Evolutionary conservation across 1,140 invertebrate genomes (phyloP).

Genomic region (Eulimnadia texana): DNA sequence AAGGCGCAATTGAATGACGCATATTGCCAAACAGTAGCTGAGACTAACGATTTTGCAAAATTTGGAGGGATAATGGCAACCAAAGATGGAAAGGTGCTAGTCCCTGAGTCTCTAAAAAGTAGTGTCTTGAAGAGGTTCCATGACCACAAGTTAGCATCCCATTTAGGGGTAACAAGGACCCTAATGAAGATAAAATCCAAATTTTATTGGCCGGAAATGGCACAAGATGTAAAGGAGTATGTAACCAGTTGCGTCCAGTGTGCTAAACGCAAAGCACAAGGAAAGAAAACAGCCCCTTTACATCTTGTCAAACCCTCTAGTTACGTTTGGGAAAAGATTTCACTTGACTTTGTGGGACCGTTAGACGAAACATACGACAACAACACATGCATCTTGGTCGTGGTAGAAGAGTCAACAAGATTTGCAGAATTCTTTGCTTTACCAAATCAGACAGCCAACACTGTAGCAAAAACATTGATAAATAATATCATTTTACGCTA

Average conservation of each 20-base stretch:
- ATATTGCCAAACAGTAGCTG: not conserved
- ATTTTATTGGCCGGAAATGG: slow-evolving; percentile 17
- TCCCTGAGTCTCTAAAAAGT: slow-evolving; percentile 3
- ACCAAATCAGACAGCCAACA: not conserved
- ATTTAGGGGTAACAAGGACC: slow-evolving; percentile 18
- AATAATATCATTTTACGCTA: slow-evolving; percentile 2
- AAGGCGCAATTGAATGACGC: not conserved
- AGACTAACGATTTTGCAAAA: not conserved
- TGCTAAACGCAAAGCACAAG: slow-evolving; percentile 15
- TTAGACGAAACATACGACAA: not conserved
- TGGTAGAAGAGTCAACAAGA: not conserved
- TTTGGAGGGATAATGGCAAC: too few relatives aligned
- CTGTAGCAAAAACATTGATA: not conserved
- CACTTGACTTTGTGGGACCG: not conserved
- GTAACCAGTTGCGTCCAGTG: slow-evolving; percentile 18
- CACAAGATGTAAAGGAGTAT: slow-evolving; percentile 15
- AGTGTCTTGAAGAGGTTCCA: slow-evolving; percentile 15
- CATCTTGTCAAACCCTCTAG: not conserved
- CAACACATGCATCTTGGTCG: not conserved
- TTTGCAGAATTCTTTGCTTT: not conserved
- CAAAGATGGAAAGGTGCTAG: slow-evolving; percentile 4
- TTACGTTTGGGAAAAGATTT: not conserved
- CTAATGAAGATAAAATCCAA: slow-evolving; percentile 8
- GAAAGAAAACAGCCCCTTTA: not conserved
- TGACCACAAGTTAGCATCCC: slow-evolving; percentile 14